These are phyloP conservation scores for Eumacrocentrus americanus DNA, from an alignment of 2,888 invertebrate species.

Conservation along the genomic window DNA sequence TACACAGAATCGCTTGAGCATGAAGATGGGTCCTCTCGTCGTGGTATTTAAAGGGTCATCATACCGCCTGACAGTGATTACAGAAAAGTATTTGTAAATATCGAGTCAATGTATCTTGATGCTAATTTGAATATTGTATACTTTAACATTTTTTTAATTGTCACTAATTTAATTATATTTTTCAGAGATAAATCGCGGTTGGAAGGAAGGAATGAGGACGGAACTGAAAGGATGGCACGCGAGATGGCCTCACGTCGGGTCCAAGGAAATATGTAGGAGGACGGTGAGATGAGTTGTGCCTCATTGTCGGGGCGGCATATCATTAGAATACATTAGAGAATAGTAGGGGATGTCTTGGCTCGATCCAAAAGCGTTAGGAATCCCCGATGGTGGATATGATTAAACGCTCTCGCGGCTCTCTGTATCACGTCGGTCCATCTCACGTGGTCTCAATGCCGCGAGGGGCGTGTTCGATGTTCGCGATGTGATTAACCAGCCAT, in stretches of 20 bases:
- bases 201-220: conserved; percentile 5
- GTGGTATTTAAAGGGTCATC: conserved; percentile 20
- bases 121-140: conserved; percentile 2
- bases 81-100: conserved; percentile 8
- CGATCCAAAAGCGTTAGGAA: conserved; percentile 32
- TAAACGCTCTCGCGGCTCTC: conserved; percentile 47
- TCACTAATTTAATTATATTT: background rate
- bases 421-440: conserved; percentile 25
- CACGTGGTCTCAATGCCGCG: conserved; percentile 23
- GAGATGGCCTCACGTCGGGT: background rate
- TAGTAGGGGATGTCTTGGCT: conserved; percentile 22
- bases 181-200: background rate
- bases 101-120: background rate
- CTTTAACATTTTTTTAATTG: background rate
- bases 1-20: no score
- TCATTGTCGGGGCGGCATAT: conserved; percentile 61
- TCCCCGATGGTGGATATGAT: conserved; percentile 41
- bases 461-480: conserved; percentile 35
- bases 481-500: conserved; percentile 33
- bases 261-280: conserved; percentile 46
- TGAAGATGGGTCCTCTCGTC: no score
- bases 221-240: conserved; percentile 5
- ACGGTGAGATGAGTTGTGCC: conserved; percentile 55
- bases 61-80: conserved; percentile 8
- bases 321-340: conserved; percentile 58